These are phyloP conservation scores for Pandemis cinnamomeana DNA, from an alignment of 2,888 invertebrate genomes.

Conservation along the genomic window DNA sequence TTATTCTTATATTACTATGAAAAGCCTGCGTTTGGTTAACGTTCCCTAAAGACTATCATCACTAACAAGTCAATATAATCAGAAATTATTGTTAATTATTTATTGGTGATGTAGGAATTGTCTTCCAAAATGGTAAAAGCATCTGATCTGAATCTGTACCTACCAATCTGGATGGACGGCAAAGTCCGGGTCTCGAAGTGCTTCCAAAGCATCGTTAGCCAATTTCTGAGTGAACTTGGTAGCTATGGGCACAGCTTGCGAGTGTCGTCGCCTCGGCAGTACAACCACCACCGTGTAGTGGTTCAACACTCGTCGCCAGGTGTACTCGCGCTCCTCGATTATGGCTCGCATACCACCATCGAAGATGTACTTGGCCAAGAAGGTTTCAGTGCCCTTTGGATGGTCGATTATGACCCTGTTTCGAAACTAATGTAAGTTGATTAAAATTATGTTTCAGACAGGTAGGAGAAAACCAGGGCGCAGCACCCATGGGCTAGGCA, in stretches of 20 bases:
- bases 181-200: slow-evolving; percentile 66
- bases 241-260: slow-evolving; percentile 59
- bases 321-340: slow-evolving; percentile 67
- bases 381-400: slow-evolving; percentile 60
- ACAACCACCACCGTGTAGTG: slow-evolving; percentile 75
- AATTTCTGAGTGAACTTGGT: slow-evolving; percentile 62
- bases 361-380: slow-evolving; percentile 68
- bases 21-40: no score
- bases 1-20: no score
- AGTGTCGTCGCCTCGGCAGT: slow-evolving; percentile 64
- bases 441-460: background rate
- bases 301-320: slow-evolving; percentile 71
- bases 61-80: no score
- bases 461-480: no score
- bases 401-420: slow-evolving; percentile 63
- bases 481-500: no score
- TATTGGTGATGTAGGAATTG: no score
- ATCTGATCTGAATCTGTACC: slow-evolving; percentile 26
- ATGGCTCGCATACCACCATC: slow-evolving; percentile 70
- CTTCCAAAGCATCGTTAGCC: slow-evolving; percentile 64
- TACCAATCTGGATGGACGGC: slow-evolving; percentile 77
- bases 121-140: no score
- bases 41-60: no score
- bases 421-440: slow-evolving; percentile 62
- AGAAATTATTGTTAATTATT: no score